Base-by-base conservation (phyloP, 2,888 invertebrate species). In the Crepidodera aurea region DNA sequence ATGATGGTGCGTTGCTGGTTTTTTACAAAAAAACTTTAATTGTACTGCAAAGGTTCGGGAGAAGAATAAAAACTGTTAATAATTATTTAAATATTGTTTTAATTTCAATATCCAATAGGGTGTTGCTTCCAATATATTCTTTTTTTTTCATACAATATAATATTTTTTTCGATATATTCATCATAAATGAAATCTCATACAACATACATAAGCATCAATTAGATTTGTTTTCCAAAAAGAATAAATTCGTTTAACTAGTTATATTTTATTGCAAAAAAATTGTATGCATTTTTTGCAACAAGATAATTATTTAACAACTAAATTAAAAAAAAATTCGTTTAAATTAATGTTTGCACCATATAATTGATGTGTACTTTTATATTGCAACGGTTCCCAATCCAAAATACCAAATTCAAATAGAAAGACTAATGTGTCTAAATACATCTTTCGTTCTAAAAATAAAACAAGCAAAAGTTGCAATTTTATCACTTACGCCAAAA, bases 111-210 rank as follows among this genome's bases (percentile, higher is more conserved):
- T 40, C 18, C 18, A 40, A 40, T 18, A 40, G 56, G 56, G 32
- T 32, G n/a, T 56, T 46, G 15, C 32, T 25, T 48, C 34, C 56
- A 48, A 48, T 48, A 39, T 37, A 34, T 3, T 12, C 18, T 39
- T 48, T 22, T 55, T 19, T 51, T 42, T 48, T 13, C 48, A 39
- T 57, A 37, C 29, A 46, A 50, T 56, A 56, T 48, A 55, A 46
- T 55, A 37, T 46, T 37, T 56, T 56, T 48, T 15, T 15, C 25
- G 34, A 56, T 57, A 48, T 39, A 57, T 57, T 39, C 37, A 16
- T 57, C n/a, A 39, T 57, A 29, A 57, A 57, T 15, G 48, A 48
- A 56, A 56, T 32, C 12, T 57, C 39, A 57, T 57, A 50, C 57
- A 57, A 57, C 48, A 57, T 57, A 50, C 39, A 57, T 39, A 56